Evolutionary conservation across 2,797 vertebrate species (phyloP).

Genomic region (Microctenopoma stevenorrisi): DNA sequence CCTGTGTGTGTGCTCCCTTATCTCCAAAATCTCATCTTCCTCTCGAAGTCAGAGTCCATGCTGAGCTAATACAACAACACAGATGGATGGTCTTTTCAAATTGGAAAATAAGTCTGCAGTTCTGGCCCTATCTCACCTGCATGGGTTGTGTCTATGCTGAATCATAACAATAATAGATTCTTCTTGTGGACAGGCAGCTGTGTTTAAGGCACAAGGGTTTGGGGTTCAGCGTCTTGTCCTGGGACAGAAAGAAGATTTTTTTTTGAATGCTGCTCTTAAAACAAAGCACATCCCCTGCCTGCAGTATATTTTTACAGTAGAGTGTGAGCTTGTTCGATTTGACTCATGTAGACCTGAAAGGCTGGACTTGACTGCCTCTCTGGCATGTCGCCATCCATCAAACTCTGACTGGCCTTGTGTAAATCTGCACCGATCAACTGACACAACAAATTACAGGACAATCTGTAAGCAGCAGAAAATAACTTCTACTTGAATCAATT

Average conservation of each 20-base stretch:
- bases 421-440: slow-evolving; percentile 45
- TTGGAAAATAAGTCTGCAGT: slow-evolving; percentile 45
- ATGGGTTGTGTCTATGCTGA: slow-evolving; percentile 28
- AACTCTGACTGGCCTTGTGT: slow-evolving; percentile 35
- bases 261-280: neutral
- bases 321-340: neutral
- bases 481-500: slow-evolving; percentile 31
- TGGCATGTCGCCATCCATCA: slow-evolving; percentile 54
- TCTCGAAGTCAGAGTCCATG: slow-evolving; percentile 45
- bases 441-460: slow-evolving; percentile 43
- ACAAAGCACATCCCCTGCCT: neutral
- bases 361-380: slow-evolving; percentile 21
- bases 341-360: slow-evolving; percentile 35
- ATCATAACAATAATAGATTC: too few species aligned
- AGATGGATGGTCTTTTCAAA: slow-evolving; percentile 56
- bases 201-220: too few species aligned
- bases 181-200: too few species aligned
- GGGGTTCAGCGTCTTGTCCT: too few species aligned
- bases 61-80: slow-evolving; percentile 60
- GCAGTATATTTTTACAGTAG: neutral
- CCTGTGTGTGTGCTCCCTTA: slow-evolving; percentile 64
- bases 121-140: slow-evolving; percentile 20
- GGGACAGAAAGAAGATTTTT: neutral
- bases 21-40: slow-evolving; percentile 45
- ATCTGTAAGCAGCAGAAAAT: slow-evolving; percentile 50